Percentiles rank a stretch among this genome's conserved stretches.
Evolutionary conservation across 1,140 invertebrate genomes (phyloP).

Genomic region (Galleria mellonella): DNA sequence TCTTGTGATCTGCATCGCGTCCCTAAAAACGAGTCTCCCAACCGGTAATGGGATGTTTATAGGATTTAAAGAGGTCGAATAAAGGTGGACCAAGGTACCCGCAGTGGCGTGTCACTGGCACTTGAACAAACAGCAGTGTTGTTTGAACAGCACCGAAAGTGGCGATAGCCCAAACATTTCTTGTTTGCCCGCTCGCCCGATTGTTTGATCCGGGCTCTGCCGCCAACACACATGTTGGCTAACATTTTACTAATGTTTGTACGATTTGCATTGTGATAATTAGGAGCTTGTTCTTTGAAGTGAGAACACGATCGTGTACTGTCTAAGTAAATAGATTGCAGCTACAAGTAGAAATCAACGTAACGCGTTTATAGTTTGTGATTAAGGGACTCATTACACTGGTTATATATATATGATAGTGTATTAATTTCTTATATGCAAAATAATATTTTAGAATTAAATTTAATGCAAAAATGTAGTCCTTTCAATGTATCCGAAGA

Average conservation of each 20-base stretch:
- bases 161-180: slow-evolving; percentile 62
- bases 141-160: slow-evolving; percentile 63
- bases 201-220: slow-evolving; percentile 59
- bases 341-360: slow-evolving; percentile 6
- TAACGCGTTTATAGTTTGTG: no score
- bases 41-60: not conserved
- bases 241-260: slow-evolving; percentile 63
- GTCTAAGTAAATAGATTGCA: slow-evolving; percentile 8
- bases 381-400: no score
- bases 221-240: slow-evolving; percentile 50
- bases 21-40: slow-evolving; percentile 1
- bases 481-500: no score
- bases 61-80: slow-evolving; percentile 19
- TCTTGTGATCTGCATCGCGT: slow-evolving; percentile 18
- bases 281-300: slow-evolving; percentile 33
- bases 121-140: slow-evolving; percentile 57
- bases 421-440: no score
- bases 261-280: slow-evolving; percentile 64
- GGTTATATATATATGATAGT: no score
- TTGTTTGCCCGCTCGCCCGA: slow-evolving; percentile 49
- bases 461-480: no score
- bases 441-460: no score
- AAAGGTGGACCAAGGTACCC: slow-evolving; percentile 25
- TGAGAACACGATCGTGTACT: slow-evolving; percentile 8
- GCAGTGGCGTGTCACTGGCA: slow-evolving; percentile 61